These are phyloP conservation scores for Manis crassicaudata DNA, from an alignment of 2,797 vertebrate species.

Conservation along the genomic window DNA sequence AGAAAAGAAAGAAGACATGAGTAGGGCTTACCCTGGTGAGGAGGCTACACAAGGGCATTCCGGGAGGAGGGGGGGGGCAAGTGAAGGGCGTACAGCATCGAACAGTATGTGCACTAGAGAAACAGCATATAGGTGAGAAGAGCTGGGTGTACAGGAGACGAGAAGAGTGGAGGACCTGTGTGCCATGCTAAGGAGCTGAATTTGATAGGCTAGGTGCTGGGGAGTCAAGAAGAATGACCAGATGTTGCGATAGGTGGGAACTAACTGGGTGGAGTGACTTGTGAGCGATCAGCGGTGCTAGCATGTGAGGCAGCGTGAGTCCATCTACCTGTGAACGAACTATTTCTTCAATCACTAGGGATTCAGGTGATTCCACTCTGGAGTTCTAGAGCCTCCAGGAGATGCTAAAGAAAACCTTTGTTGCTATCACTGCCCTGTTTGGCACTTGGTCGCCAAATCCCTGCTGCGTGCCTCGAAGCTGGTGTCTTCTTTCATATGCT, in stretches of 20 bases:
- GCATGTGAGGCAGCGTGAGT: not conserved
- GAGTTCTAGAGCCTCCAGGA: not conserved
- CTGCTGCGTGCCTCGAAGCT: not conserved
- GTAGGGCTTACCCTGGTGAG: not conserved
- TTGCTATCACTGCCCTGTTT: not conserved
- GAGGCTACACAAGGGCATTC: not conserved
- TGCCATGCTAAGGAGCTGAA: not conserved
- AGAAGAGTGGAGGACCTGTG: not conserved
- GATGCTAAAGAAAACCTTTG: not conserved
- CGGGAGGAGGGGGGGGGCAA: not conserved
- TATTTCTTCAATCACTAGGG: not conserved
- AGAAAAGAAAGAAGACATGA: not conserved
- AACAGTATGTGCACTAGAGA: not conserved
- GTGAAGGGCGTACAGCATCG: not conserved
- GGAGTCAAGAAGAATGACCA: not conserved
- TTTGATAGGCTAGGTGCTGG: too few species aligned
- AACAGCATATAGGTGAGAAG: not conserved
- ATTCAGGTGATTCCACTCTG: not conserved
- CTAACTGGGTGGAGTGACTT: not conserved
- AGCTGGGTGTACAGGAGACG: rapidly evolving
- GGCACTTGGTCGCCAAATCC: not conserved
- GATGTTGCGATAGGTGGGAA: not conserved
- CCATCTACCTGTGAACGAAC: not conserved
- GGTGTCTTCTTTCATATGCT: not conserved
- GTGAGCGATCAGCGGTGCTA: not conserved